Conservation (phyloP, 2,888 invertebrate genomes). For the Colostygia pectinataria region DNA sequence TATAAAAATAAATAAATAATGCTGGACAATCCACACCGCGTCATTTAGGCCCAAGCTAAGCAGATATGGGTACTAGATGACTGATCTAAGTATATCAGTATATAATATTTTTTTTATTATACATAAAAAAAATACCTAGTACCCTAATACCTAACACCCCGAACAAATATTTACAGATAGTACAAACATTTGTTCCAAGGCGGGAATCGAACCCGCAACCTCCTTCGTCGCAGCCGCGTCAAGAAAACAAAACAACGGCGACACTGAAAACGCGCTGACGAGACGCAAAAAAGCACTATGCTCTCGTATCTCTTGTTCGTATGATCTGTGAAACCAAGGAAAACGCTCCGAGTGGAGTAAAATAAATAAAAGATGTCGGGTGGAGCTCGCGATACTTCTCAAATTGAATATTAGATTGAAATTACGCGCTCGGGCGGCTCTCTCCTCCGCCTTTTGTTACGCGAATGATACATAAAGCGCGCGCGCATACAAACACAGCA, state of each 20-base stretch:
- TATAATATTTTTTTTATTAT: no score
- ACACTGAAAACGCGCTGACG: slow-evolving; percentile 23
- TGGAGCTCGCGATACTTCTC: slow-evolving; percentile 70
- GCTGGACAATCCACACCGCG: no score
- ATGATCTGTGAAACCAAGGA: slow-evolving; percentile 58
- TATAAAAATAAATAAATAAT: no score
- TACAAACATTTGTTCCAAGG: no score
- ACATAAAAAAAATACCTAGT: no score
- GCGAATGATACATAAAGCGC: slow-evolving; percentile 79
- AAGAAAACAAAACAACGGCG: slow-evolving; percentile 1
- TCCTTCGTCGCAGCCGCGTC: not conserved
- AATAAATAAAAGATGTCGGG: slow-evolving; percentile 74
- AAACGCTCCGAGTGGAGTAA: slow-evolving; percentile 60
- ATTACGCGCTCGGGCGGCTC: slow-evolving; percentile 78
- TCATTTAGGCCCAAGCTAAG: no score
- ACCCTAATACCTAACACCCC: no score
- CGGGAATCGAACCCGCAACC: no score
- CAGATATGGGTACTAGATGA: no score
- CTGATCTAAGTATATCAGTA: no score
- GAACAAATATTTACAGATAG: no score
- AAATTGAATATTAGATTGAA: slow-evolving; percentile 82
- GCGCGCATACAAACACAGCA: slow-evolving; percentile 79
- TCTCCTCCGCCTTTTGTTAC: slow-evolving; percentile 76
- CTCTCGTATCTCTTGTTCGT: slow-evolving; percentile 42
- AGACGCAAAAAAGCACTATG: slow-evolving; percentile 33